Evolutionary conservation across 2,113 vertebrate species (phyloP), one percentile per base, ranked within the genome.

Genomic region (Xyliphius kryptos): DNA sequence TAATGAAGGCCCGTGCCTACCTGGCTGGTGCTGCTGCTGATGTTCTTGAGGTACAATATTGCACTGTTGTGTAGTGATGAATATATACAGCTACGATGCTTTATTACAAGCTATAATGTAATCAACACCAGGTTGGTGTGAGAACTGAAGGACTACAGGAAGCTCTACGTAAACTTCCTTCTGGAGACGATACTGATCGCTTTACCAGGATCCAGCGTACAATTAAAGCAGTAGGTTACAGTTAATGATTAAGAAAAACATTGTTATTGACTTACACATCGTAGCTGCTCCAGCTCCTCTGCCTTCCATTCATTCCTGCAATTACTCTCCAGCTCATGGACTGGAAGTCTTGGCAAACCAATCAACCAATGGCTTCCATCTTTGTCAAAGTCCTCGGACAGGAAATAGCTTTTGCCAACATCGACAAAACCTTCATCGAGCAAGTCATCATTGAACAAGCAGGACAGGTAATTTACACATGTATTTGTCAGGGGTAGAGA

Each of bases 71-170:
- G 5, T 46, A 2, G 11, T 41, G 14, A 46, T 46, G 1, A 32
- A 46, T 15, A 57, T 5, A 14, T 16, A 26, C 10, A 36, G 6
- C 9, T 36, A 6, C 6, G 43, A 4, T 46, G 43, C 6, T 46
- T 14, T 13, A 43, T 22, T 52, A 6, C 7, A 2, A 44, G 19
- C 58, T 19, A 46, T 59, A 26, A 37, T 1, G 19, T 55, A 8
- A 32, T 59, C 6, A 32, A 5, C 16, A 20, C 26, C 73, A 93
- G 91, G 61, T 82, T 74, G 87, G 86, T 48, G 60, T 91, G 10
- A 85, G 78, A 0, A 84, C 81, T 58, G 89, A 91, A 68, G 91
- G 89, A 63, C 75, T 92, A 26, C 89, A 89, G 52, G 88, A 92
- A 0, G 58, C 81, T 67, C 61, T 92, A 22, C 17, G 63, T 61